These are phyloP conservation scores for Phyllostomus discolor DNA, from an alignment of 2,113 vertebrate species.

Conservation along the genomic window DNA sequence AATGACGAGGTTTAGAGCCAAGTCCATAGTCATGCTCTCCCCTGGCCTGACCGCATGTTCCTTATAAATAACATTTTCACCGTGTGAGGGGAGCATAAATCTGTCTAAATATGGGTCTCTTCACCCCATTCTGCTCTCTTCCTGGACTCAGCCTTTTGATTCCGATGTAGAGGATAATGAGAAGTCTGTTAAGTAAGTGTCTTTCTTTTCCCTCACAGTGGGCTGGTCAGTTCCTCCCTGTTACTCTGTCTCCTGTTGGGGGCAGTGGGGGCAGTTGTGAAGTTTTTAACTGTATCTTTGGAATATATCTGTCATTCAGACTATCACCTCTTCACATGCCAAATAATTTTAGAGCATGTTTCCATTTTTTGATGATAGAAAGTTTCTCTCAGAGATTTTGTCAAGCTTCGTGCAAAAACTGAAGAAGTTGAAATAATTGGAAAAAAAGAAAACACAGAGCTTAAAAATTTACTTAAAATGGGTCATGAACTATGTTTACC, in stretches of 20 bases:
- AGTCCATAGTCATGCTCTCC: neutral
- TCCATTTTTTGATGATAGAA: neutral
- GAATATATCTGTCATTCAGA: neutral
- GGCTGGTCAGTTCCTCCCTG: neutral
- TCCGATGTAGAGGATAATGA: neutral
- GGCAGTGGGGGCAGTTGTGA: rapidly evolving
- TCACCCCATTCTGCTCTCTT: neutral
- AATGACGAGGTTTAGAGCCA: conserved; percentile 18
- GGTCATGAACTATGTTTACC: neutral
- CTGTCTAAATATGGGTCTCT: neutral
- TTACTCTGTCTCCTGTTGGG: neutral
- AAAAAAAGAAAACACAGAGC: neutral
- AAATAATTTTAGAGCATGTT: neutral
- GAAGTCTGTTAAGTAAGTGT: neutral
- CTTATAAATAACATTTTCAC: neutral
- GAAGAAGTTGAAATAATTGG: neutral
- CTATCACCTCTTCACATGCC: neutral
- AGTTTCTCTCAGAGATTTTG: neutral
- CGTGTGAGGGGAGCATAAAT: neutral
- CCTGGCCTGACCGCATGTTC: neutral
- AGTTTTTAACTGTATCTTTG: neutral
- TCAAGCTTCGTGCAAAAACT: neutral
- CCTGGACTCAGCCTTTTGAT: neutral
- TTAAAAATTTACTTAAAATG: neutral
- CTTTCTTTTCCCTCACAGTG: neutral